These are phyloP conservation scores for Pyrochroa serraticornis DNA, from an alignment of 2,888 invertebrate species.

Conservation along the genomic window DNA sequence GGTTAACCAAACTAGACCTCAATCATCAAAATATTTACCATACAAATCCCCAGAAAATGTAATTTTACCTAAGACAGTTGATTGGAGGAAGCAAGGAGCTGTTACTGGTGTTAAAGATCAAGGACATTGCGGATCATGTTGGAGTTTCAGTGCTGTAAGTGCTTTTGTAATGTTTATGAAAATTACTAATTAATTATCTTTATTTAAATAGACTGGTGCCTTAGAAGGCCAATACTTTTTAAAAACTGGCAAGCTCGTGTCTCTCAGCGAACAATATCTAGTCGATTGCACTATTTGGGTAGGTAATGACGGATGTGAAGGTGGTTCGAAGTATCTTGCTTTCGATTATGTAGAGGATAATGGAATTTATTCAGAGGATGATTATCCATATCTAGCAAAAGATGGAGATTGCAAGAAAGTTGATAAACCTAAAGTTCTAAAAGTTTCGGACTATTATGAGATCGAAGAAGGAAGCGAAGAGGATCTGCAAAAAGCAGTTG, in stretches of 20 bases:
- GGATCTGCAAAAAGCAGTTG: conserved; percentile 57
- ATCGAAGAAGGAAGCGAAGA: background rate
- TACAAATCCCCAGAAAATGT: no score
- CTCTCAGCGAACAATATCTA: conserved; percentile 63
- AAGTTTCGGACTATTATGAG: background rate
- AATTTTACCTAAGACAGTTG: conserved; percentile 55
- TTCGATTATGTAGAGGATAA: conserved; percentile 58
- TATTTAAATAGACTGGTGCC: conserved; percentile 59
- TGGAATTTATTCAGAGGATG: conserved; percentile 62
- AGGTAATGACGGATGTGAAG: conserved; percentile 61
- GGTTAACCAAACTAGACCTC: background rate
- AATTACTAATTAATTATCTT: background rate
- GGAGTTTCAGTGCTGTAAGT: conserved; percentile 66
- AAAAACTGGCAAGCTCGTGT: conserved; percentile 58
- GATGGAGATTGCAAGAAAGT: conserved; percentile 7
- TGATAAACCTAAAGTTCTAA: background rate
- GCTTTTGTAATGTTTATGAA: background rate
- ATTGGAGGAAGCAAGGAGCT: conserved; percentile 61
- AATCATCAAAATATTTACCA: no score
- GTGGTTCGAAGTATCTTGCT: conserved; percentile 60
- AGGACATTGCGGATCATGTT: conserved; percentile 67
- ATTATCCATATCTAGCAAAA: conserved; percentile 60
- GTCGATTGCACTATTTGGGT: conserved; percentile 59
- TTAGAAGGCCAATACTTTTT: conserved; percentile 61
- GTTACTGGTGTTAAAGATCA: conserved; percentile 63